phyloP scores from a whole-genome alignment of 2,888 invertebrate genomes.

The Netelia virgata region DNA sequence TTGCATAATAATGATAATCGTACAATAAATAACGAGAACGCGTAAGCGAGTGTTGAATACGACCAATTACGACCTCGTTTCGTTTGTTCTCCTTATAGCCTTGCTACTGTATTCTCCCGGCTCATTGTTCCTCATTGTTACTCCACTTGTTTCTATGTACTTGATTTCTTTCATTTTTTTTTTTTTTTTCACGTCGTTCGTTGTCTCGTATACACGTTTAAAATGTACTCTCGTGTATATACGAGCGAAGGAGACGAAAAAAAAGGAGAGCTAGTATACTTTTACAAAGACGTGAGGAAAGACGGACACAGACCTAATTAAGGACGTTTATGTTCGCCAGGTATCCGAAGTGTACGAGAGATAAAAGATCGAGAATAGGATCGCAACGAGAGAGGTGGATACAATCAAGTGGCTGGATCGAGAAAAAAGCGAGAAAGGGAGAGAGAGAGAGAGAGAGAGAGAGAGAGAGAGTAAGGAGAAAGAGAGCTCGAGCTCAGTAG shows the following conservation, averaged over 20 bases:
- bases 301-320: conserved; percentile 19
- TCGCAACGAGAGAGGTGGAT: conserved; percentile 19
- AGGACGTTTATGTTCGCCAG: conserved; percentile 60
- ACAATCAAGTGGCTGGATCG: conserved; percentile 33
- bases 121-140: conserved; percentile 52
- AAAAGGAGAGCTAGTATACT: background rate
- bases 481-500: conserved; percentile 11
- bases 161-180: background rate
- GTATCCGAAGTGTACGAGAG: conserved; percentile 38
- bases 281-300: background rate
- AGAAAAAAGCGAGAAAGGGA: background rate
- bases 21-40: conserved; percentile 16
- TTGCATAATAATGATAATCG: conserved; percentile 38
- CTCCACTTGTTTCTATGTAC: conserved; percentile 22
- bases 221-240: background rate
- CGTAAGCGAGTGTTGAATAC: conserved; percentile 36
- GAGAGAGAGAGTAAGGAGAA: conserved; percentile 5
- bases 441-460: conserved; percentile 4
- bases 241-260: background rate
- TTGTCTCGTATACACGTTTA: background rate
- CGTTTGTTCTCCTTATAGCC: conserved; percentile 49
- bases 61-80: conserved; percentile 58
- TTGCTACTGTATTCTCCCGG: conserved; percentile 38
- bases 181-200: background rate
- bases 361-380: conserved; percentile 40